Base-by-base conservation (phyloP, 2,797 vertebrate genomes). In the Tarsius wallacei region DNA sequence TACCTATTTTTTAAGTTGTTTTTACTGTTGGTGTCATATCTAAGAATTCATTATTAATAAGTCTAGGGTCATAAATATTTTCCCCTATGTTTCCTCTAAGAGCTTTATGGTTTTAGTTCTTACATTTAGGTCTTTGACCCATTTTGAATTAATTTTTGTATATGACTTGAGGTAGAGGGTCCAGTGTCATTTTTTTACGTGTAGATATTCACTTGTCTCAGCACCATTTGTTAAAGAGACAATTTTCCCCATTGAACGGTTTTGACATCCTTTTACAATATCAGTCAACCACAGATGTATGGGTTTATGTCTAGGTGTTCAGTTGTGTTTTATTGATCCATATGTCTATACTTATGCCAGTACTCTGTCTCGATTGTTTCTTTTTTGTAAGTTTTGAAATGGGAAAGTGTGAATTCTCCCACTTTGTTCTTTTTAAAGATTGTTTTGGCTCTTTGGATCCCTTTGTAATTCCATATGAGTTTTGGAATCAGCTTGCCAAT, bases 11-110 rank as follows among this genome's bases (percentile, higher is more conserved):
- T 88, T n/a, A 42, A 51, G 77, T 80, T 78, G 47, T 63, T 93
- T 31, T 36, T 93, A 64, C 11, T 84, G 78, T 93, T 78, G 55
- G 22, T 96, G 28, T 78, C 47, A 15, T 88, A 84, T 70, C 63
- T 89, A 78, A 78, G 33, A 89, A 71, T 61, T 66, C 7, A 71
- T 71, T 64, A 71, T 70, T 84, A 78, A 33, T 33, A 96, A 93
- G 68, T 96, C 59, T 49, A 87, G 87, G 13, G 16, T 81, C 82
- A 31, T 90, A 74, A 81, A 19, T 71, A 86, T 68, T 81, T 82
- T n/a, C n/a, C n/a, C 33, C 36, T 2, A 7, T 31, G 17, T 85
- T 86, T 70, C 66, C 61, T 85, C 51, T 51, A 93, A 93, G 59
- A 86, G 76, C 90, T 86, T 91, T 71, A 70, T 63, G 61, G 19